phyloP scores from a whole-genome alignment of 2,797 vertebrate genomes.

The Lemur catta region DNA sequence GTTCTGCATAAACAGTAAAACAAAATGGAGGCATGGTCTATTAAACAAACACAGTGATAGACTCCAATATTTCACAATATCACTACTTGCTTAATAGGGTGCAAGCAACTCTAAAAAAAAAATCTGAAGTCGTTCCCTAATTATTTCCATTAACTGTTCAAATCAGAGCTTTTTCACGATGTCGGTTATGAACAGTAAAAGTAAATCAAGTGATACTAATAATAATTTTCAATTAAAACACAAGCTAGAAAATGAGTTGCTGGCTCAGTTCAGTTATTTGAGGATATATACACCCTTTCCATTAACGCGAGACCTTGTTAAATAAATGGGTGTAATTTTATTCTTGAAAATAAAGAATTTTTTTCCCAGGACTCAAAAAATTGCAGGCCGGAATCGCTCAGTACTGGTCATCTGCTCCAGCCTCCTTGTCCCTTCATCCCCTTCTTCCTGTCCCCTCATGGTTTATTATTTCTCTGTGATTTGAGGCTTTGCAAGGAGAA shows the following conservation, averaged over 20 bases:
- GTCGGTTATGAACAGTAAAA: constrained; percentile 65
- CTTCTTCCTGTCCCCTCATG: not conserved
- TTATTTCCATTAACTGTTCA: constrained; percentile 68
- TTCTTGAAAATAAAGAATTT: not conserved
- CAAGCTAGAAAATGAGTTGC: constrained; percentile 24
- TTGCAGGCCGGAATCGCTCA: not conserved
- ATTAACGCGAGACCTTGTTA: not conserved
- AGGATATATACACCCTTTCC: not conserved
- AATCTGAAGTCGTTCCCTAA: constrained; percentile 14
- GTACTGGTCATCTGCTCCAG: not conserved
- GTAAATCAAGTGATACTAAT: constrained; percentile 68
- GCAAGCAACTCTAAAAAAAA: constrained; percentile 46
- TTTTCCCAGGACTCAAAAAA: not conserved
- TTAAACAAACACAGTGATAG: constrained; percentile 65
- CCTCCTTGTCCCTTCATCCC: not conserved
- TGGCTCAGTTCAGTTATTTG: not conserved
- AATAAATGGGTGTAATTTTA: constrained; percentile 4
- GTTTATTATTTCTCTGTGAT: constrained; percentile 7
- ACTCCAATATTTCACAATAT: constrained; percentile 50
- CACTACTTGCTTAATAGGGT: constrained; percentile 48
- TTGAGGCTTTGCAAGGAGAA: not conserved
- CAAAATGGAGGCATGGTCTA: constrained; percentile 36
- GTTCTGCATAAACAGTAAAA: constrained; percentile 66
- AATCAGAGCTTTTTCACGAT: constrained; percentile 34
- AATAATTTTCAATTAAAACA: constrained; percentile 70